Evolutionary conservation across 2,113 vertebrate species (phyloP), one percentile per base, ranked within the genome.

Genomic region (Tor tambroides): DNA sequence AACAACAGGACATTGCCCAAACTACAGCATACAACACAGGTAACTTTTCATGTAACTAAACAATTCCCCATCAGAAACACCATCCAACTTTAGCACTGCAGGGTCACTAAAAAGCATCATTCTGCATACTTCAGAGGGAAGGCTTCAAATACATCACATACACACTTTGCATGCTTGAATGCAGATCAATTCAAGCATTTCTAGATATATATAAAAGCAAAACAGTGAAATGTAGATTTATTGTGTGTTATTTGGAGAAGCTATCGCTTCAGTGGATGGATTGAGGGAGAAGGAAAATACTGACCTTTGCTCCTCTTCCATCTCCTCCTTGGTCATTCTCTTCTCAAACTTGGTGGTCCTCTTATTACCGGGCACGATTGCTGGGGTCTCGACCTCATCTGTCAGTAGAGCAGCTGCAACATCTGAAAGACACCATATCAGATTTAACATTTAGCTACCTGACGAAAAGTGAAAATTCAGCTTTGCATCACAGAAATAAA

Each of bases 261-360:
- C 26, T 51, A 41, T 43, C 6, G 15, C 41, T 74, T 75, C 74
- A 23, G n/a, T 65, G 41, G 46, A 11, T 5, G 95, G 90, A 95
- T 5, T 6, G 19, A 79, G 14, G 23, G 3, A 82, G 30, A 38
- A 41, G 0, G 11, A 28, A 35, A 46, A 81, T 2, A n/a, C 93
- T 86, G 89, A 99, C 98, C 98, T 97, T 92, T 97, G 97, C 67
- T 99, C 98, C 91, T 97, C 97, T 92, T 97, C 96, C 9, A 96
- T 90, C 71, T 99, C 97, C 90, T 98, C 97, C 92, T 96, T 94
- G 90, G 95, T 97, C 96, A 98, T 94, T 95, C 96, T 93, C 63
- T 92, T 94, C 92, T 96, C 96, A 86, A 96, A 96, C 89, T 96
- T 96, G 92, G 93, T 95, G 46, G 95, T 96, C 72, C 93, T 94